These are phyloP conservation scores for Drosophila setosimentum DNA, from an alignment of 2,888 invertebrate species.

Conservation along the genomic window DNA sequence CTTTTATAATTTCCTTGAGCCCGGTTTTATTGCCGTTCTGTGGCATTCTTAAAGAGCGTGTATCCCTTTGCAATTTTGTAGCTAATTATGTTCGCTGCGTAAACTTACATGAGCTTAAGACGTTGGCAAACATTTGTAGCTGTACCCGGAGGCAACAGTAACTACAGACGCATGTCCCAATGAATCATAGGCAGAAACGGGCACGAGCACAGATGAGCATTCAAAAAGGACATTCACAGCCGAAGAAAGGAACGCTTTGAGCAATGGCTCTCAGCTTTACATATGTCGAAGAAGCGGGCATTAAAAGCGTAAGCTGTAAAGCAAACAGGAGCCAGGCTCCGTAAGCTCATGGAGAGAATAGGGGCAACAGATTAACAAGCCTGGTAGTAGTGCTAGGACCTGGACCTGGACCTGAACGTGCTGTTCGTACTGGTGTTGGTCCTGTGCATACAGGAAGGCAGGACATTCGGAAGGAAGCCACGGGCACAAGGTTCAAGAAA, in stretches of 20 bases:
- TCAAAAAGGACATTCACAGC: constrained; percentile 54
- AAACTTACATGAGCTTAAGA: constrained; percentile 31
- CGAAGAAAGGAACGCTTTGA: constrained; percentile 55
- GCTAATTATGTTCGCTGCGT: constrained; percentile 47
- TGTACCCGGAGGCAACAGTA: constrained; percentile 32
- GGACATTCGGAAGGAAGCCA: constrained; percentile 61
- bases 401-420: constrained; percentile 2
- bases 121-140: constrained; percentile 40
- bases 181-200: constrained; percentile 27
- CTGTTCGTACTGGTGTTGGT: constrained; percentile 15
- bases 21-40: constrained; percentile 1
- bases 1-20: neutral
- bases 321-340: constrained; percentile 51
- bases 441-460: constrained; percentile 46
- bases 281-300: constrained; percentile 52
- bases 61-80: constrained; percentile 25
- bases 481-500: constrained; percentile 65
- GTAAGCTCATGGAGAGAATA: neutral
- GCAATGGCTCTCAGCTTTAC: constrained; percentile 50
- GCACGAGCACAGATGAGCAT: constrained; percentile 42
- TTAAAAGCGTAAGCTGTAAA: constrained; percentile 60
- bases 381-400: constrained; percentile 5
- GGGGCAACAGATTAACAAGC: constrained; percentile 45
- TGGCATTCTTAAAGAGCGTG: neutral
- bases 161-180: constrained; percentile 15